Base-by-base conservation (phyloP, 35 echinoderm and acorn worm genomes). In the Apostichopus japonicus region DNA sequence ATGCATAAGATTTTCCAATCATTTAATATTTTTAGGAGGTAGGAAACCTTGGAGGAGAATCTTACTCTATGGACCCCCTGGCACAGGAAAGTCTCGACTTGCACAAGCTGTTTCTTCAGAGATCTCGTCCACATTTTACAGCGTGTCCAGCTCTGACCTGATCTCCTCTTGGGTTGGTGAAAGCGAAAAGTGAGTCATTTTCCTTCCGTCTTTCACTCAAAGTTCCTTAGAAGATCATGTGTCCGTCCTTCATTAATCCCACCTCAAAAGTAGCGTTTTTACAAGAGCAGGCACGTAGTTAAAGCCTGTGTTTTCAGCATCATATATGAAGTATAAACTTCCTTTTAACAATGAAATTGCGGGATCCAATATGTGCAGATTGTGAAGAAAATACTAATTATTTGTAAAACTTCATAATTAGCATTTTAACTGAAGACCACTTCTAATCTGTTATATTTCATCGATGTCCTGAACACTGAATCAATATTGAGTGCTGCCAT, bases 131-230 rank as follows among this genome's bases (percentile, higher is more conserved):
- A 95, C 93, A n/a, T 96, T 99, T 55, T 99, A 99, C 76, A 96
- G 93, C 88, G 95, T 99, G n/a, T 99, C 97, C 22, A 99, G 97
- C 77, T 93, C 97, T 82, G 95, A 96, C 93, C 80, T 99, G 16
- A 90, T 99, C 7, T 99, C 97, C 1, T 96, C 93, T 65, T 99
- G 95, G 95, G 95, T 99, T n/a, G 97, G 97, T 57, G 97, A 99
- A 72, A 98, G 97, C 55, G 94, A 98, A 84, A 98, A 96, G 97
- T 98, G 92, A 92, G 80, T 86, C 19, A 19, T 53, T 53, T 65
- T 21, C 8, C 14, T 72, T 23, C 63, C 7, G 24, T 62, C 4
- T 87, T 65, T 0, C 23, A 4, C 33, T 44, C 33, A 1, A 1
- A 1, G 33, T 44, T 44, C 33, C 33, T 44, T 44, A 44, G 33